Conservation (phyloP, 2,113 vertebrate genomes). For the Lepisosteus osseus region DNA sequence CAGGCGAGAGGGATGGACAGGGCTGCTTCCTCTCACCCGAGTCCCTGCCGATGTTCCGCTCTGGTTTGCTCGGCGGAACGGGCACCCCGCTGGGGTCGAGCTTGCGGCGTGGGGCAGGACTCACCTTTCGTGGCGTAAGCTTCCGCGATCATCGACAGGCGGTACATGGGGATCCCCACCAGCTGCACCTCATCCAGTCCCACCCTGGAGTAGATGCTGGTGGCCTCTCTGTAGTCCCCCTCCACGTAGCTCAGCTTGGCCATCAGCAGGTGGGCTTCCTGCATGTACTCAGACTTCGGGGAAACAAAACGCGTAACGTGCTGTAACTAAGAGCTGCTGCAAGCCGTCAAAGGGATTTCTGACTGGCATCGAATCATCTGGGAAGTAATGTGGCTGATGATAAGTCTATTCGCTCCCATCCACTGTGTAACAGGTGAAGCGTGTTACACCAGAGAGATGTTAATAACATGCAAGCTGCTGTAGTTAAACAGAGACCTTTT, state of each 20-base stretch:
- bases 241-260: slow-evolving; percentile 92
- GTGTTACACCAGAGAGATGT: too few species aligned
- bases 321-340: too few species aligned
- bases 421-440: too few species aligned
- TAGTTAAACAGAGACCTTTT: too few species aligned
- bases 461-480: too few species aligned
- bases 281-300: slow-evolving; percentile 82
- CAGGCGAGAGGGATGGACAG: too few species aligned
- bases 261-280: slow-evolving; percentile 88
- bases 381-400: background rate
- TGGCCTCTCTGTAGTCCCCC: slow-evolving; percentile 83
- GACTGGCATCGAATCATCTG: background rate
- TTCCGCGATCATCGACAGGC: slow-evolving; percentile 90
- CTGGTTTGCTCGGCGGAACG: too few species aligned
- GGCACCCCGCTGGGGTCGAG: too few species aligned
- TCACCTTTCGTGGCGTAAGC: slow-evolving; percentile 91
- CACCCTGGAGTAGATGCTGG: slow-evolving; percentile 75
- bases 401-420: background rate
- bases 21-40: background rate
- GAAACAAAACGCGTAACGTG: slow-evolving; percentile 27
- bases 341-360: background rate
- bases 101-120: background rate
- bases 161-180: slow-evolving; percentile 77
- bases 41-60: background rate
- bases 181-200: slow-evolving; percentile 86